Conservation (phyloP, 2,888 invertebrate species). For the Amiota communis region DNA sequence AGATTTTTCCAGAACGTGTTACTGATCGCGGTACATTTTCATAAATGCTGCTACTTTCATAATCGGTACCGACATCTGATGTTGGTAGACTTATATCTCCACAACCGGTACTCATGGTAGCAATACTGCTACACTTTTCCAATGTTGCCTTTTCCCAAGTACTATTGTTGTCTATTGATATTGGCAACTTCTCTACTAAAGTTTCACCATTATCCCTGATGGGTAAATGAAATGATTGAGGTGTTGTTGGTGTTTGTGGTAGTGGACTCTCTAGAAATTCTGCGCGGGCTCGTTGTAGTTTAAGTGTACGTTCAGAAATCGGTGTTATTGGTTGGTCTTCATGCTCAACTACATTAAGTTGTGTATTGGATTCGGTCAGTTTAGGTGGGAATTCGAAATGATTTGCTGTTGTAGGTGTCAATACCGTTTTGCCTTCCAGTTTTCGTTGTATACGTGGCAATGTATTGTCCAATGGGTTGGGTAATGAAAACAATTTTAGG, state of each 20-base stretch:
- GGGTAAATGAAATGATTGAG: neutral
- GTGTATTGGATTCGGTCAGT: conserved; percentile 28
- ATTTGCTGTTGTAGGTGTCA: conserved; percentile 65
- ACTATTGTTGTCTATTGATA: conserved; percentile 58
- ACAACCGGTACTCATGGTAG: conserved; percentile 77
- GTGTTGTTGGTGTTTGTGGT: conserved; percentile 38
- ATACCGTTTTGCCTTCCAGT: conserved; percentile 64
- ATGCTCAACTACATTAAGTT: conserved; percentile 31
- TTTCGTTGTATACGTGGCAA: conserved; percentile 70
- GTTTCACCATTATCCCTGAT: too few relatives aligned
- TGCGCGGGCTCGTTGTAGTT: conserved; percentile 81
- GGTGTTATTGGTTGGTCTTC: conserved; percentile 64
- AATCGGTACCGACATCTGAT: conserved; percentile 60
- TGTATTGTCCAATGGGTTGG: conserved; percentile 69
- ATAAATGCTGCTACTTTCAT: conserved; percentile 73
- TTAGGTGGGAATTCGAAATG: conserved; percentile 53
- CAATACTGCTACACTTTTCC: conserved; percentile 82
- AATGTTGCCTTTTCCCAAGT: conserved; percentile 74
- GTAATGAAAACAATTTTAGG: conserved; percentile 39
- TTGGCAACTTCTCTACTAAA: neutral
- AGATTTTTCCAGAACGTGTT: conserved; percentile 68
- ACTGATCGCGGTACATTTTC: conserved; percentile 75
- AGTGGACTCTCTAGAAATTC: conserved; percentile 77
- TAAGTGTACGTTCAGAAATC: conserved; percentile 75
- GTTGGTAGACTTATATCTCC: conserved; percentile 34